These are phyloP conservation scores for Diorhabda sublineata DNA, from an alignment of 1,140 invertebrate genomes.

Conservation along the genomic window DNA sequence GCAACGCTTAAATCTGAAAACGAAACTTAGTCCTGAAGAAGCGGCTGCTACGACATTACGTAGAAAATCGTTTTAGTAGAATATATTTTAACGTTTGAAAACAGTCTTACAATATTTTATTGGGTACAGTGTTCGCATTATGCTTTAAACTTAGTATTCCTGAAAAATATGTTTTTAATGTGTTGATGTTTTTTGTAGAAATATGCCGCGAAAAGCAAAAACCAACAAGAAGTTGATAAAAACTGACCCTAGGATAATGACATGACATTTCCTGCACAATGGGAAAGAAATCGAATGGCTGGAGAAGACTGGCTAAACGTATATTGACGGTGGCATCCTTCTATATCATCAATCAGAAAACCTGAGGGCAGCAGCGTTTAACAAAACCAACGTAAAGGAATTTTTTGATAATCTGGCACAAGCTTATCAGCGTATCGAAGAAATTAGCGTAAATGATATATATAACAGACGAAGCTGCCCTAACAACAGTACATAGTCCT, in stretches of 20 bases:
- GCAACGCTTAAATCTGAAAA: neutral
- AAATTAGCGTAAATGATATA: conserved; percentile 41
- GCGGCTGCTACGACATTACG: no score
- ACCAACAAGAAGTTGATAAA: neutral
- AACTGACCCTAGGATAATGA: neutral
- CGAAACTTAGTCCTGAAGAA: no score
- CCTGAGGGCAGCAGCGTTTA: conserved; percentile 12
- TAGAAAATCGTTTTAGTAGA: no score
- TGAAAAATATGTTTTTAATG: neutral
- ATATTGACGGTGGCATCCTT: neutral
- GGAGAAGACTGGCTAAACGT: neutral
- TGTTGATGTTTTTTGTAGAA: neutral
- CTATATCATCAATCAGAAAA: neutral
- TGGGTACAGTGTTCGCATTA: neutral
- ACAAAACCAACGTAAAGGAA: neutral
- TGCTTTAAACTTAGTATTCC: neutral
- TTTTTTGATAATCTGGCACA: conserved; percentile 23
- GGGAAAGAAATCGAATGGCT: neutral
- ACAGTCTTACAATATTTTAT: neutral
- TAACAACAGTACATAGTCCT: conserved; percentile 48
- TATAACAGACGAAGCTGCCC: conserved; percentile 49
- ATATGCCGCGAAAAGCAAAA: neutral
- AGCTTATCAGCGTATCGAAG: conserved; percentile 26
- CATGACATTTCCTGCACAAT: neutral
- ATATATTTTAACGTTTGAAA: neutral